These are phyloP conservation scores for Halichoeres trimaculatus DNA, from an alignment of 2,113 vertebrate genomes.

Conservation along the genomic window DNA sequence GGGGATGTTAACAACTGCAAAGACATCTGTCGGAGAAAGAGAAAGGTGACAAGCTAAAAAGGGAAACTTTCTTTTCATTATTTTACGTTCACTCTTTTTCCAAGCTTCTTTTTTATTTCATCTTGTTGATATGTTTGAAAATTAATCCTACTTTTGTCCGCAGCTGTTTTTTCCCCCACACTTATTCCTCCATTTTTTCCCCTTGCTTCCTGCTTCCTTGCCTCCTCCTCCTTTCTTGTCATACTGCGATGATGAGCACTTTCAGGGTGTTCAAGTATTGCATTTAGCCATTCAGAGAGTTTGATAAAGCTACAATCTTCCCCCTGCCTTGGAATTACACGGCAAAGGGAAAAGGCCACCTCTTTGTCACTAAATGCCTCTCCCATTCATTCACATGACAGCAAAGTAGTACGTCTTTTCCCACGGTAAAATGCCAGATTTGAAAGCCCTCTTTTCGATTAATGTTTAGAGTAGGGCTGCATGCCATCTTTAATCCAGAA, in stretches of 20 bases:
- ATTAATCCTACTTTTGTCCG: neutral
- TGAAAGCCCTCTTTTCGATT: slow-evolving; percentile 83
- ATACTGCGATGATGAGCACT: slow-evolving; percentile 58
- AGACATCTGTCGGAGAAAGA: slow-evolving; percentile 52
- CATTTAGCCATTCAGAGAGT: slow-evolving; percentile 67
- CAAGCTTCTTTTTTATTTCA: slow-evolving; percentile 23
- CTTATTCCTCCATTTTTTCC: neutral
- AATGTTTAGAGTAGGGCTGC: slow-evolving; percentile 80
- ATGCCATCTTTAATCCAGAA: slow-evolving; percentile 72
- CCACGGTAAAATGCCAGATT: slow-evolving; percentile 79
- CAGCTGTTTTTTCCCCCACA: neutral
- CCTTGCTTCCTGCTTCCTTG: slow-evolving; percentile 9
- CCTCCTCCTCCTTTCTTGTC: slow-evolving; percentile 17
- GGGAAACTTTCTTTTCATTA: neutral
- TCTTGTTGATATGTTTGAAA: neutral
- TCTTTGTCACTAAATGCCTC: slow-evolving; percentile 81
- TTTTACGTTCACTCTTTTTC: neutral
- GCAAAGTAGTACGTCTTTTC: slow-evolving; percentile 78
- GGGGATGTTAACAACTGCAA: slow-evolving; percentile 68
- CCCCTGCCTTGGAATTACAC: slow-evolving; percentile 61
- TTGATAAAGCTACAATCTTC: slow-evolving; percentile 68
- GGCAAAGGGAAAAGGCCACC: slow-evolving; percentile 78
- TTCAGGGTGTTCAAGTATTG: slow-evolving; percentile 42
- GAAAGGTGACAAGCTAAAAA: slow-evolving; percentile 26
- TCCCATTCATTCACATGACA: slow-evolving; percentile 80